A percentile compares a stretch with the other conserved stretches of the same genome.
phyloP scores from a whole-genome alignment of 2,797 vertebrate genomes.

The Euthynnus affinis region DNA sequence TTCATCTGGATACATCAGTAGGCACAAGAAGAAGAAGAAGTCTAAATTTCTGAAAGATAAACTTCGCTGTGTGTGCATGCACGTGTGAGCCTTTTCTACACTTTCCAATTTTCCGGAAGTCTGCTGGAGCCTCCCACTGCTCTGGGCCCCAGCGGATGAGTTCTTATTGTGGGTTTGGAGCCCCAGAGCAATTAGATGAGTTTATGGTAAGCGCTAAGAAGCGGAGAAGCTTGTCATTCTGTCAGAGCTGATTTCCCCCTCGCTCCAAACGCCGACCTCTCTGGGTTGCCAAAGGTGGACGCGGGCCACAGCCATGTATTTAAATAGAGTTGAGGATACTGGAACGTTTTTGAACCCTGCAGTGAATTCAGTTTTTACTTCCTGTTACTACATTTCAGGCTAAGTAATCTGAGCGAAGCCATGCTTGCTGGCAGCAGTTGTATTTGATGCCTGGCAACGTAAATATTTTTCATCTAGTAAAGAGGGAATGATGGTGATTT shows the following conservation, averaged over 20 bases:
- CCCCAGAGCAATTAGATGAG: slow-evolving; percentile 84
- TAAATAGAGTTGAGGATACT: slow-evolving; percentile 31
- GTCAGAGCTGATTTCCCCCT: slow-evolving; percentile 82
- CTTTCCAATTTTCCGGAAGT: slow-evolving; percentile 79
- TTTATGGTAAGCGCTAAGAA: slow-evolving; percentile 82
- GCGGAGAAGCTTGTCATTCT: slow-evolving; percentile 82
- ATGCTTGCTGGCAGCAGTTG: slow-evolving; percentile 15
- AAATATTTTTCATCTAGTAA: slow-evolving; percentile 20
- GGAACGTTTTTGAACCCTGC: slow-evolving; percentile 48
- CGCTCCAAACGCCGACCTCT: slow-evolving; percentile 66
- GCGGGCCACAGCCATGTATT: slow-evolving; percentile 43
- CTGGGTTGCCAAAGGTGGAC: slow-evolving; percentile 68
- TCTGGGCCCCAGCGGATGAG: slow-evolving; percentile 74
- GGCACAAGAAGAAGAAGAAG: not conserved
- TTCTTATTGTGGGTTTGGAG: slow-evolving; percentile 83
- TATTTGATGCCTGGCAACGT: slow-evolving; percentile 40
- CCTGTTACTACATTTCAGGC: slow-evolving; percentile 53
- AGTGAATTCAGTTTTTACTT: slow-evolving; percentile 60
- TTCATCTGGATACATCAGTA: slow-evolving; percentile 34
- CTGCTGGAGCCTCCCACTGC: slow-evolving; percentile 68
- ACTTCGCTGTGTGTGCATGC: not conserved
- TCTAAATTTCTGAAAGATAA: slow-evolving; percentile 32
- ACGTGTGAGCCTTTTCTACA: slow-evolving; percentile 30
- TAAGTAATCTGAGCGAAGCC: slow-evolving; percentile 43
- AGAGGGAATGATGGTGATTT: not conserved